Percentiles rank a stretch among this genome's conserved stretches.
Conservation (phyloP, 2,113 vertebrate species). For the Typhlomys cinereus region DNA sequence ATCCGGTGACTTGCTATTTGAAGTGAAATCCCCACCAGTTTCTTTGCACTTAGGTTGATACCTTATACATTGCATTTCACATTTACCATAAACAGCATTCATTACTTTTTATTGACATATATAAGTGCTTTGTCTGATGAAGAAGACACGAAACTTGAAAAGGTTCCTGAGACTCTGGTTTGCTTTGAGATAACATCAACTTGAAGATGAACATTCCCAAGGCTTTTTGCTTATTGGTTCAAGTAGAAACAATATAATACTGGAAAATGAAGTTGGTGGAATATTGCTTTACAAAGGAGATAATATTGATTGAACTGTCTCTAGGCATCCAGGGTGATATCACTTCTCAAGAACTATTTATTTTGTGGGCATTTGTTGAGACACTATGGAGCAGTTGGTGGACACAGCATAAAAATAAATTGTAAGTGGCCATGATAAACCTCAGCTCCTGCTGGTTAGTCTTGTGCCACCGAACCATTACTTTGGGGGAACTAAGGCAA, state of each 20-base stretch:
- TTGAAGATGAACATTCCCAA: constrained; percentile 55
- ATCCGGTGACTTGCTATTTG: background rate
- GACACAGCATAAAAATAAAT: constrained; percentile 11
- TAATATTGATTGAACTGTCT: constrained; percentile 6
- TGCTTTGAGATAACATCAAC: constrained; percentile 28
- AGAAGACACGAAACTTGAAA: background rate
- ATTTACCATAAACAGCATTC: background rate
- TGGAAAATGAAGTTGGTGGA: constrained; percentile 55
- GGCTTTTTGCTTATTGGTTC: constrained; percentile 41
- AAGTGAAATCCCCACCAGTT: background rate
- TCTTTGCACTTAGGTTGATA: background rate
- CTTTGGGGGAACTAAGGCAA: background rate
- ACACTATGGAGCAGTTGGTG: background rate
- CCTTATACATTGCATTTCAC: background rate
- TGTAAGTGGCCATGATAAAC: background rate
- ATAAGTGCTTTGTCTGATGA: constrained; percentile 2
- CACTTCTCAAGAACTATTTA: background rate
- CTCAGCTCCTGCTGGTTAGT: background rate
- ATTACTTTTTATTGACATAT: background rate
- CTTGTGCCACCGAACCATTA: background rate
- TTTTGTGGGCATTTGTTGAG: background rate
- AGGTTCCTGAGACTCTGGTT: background rate
- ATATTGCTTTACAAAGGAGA: constrained; percentile 61
- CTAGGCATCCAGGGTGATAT: background rate
- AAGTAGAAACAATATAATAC: constrained; percentile 22